Conservation (phyloP, 2,113 vertebrate genomes). For the Potamarius usumacintae region DNA sequence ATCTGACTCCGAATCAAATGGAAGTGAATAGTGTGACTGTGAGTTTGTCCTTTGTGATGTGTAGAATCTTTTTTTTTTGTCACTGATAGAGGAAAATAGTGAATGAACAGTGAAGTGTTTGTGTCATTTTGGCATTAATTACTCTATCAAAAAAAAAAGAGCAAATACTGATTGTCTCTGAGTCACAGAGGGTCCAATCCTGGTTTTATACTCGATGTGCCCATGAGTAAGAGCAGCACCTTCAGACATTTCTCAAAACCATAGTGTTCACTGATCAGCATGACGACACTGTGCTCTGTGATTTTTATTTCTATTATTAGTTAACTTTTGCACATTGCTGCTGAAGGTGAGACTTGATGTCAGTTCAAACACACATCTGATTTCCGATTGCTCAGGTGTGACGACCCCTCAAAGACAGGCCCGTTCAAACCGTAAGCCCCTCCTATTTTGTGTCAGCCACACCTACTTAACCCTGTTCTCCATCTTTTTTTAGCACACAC, state of each 20-base stretch:
- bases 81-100: conserved; percentile 21
- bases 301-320: not conserved
- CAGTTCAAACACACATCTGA: conserved; percentile 20
- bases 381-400: conserved; percentile 39
- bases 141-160: not conserved
- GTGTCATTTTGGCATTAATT: conserved; percentile 22
- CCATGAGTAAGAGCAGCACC: conserved; percentile 41
- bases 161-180: conserved; percentile 22
- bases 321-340: not conserved
- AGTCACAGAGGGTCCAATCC: conserved; percentile 38
- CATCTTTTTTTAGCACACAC: not conserved
- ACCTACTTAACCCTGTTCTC: not conserved
- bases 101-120: conserved; percentile 41
- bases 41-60: conserved; percentile 31
- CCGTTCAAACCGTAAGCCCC: conserved; percentile 3
- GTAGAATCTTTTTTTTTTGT: conserved; percentile 14
- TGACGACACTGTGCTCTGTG: conserved; percentile 25
- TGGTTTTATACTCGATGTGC: conserved; percentile 17
- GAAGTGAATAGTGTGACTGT: conserved; percentile 14
- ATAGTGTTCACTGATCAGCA: conserved; percentile 7
- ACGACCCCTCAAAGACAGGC: conserved; percentile 24
- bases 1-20: not conserved
- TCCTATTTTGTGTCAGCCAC: conserved; percentile 9
- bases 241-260: conserved; percentile 8
- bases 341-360: conserved; percentile 26